Percentiles rank a stretch among this genome's conserved stretches.
Evolutionary conservation across 2,797 vertebrate genomes (phyloP).

Genomic region (Esox masquinongy): DNA sequence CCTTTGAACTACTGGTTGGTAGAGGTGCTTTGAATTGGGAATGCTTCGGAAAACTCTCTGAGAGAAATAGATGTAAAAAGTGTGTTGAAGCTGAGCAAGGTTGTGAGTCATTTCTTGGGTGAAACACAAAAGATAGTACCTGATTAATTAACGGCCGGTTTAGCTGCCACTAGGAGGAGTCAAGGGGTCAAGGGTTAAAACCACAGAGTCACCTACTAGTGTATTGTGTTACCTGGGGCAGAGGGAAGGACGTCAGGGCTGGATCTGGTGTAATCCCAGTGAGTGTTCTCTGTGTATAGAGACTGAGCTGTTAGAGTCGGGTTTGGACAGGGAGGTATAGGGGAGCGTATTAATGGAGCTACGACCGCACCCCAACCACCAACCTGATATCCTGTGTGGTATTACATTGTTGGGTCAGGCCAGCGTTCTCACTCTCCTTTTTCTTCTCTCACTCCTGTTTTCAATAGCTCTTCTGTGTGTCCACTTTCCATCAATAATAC

Average conservation of each 20-base stretch:
- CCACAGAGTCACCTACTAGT: slow-evolving; percentile 73
- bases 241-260: slow-evolving; percentile 16
- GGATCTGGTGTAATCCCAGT: neutral
- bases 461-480: slow-evolving; percentile 17
- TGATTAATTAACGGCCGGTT: slow-evolving; percentile 59
- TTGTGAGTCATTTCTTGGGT: neutral
- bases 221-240: slow-evolving; percentile 70
- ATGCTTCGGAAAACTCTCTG: neutral
- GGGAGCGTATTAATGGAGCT: slow-evolving; percentile 36
- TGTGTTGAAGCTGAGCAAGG: neutral
- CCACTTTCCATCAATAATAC: slow-evolving; percentile 17
- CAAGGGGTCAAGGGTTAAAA: slow-evolving; percentile 74
- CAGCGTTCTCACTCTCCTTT: neutral
- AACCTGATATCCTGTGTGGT: slow-evolving; percentile 68
- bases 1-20: slow-evolving; percentile 18
- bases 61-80: neutral
- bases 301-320: slow-evolving; percentile 10
- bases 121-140: slow-evolving; percentile 45
- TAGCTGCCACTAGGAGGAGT: slow-evolving; percentile 46
- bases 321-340: too few relatives aligned
- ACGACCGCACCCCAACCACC: slow-evolving; percentile 49
- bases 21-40: neutral
- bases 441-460: neutral
- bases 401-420: slow-evolving; percentile 39
- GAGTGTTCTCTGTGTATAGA: neutral